These are phyloP conservation scores for Temnothorax ravouxi DNA, from an alignment of 2,888 invertebrate species.

Conservation along the genomic window DNA sequence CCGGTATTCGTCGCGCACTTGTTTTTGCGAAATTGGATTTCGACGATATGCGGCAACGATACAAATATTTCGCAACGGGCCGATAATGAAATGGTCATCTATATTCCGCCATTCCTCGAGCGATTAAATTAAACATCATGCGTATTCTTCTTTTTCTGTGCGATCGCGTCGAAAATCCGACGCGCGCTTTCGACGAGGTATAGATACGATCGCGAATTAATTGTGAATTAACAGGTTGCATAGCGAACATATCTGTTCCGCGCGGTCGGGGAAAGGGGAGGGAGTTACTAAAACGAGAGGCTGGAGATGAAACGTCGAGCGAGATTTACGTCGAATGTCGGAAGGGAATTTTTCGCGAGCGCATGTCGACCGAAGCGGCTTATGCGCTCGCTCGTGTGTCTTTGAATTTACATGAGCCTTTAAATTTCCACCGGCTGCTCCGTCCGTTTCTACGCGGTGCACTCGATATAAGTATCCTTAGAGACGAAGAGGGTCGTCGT, in stretches of 20 bases:
- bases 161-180: slow-evolving; percentile 22
- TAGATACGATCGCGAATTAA: slow-evolving; percentile 21
- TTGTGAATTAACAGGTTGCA: slow-evolving; percentile 13
- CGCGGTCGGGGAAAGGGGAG: background rate
- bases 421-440: slow-evolving; percentile 52
- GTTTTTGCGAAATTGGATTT: slow-evolving; percentile 52
- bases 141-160: slow-evolving; percentile 15
- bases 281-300: background rate
- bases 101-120: background rate
- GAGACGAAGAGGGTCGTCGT: background rate
- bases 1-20: background rate
- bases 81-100: slow-evolving; percentile 47
- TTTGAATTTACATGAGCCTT: slow-evolving; percentile 64
- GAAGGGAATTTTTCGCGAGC: slow-evolving; percentile 30
- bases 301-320: slow-evolving; percentile 24
- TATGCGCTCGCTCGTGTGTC: slow-evolving; percentile 51
- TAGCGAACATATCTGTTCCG: background rate
- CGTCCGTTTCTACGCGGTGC: slow-evolving; percentile 3
- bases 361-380: slow-evolving; percentile 34
- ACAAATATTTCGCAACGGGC: slow-evolving; percentile 19
- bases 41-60: slow-evolving; percentile 8
- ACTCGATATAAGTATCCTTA: slow-evolving; percentile 40
- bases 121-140: slow-evolving; percentile 46
- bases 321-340: slow-evolving; percentile 18
- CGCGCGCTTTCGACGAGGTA: background rate